Base-by-base conservation (phyloP, 2,113 vertebrate genomes). In the Leptobrachium ailaonicum region DNA sequence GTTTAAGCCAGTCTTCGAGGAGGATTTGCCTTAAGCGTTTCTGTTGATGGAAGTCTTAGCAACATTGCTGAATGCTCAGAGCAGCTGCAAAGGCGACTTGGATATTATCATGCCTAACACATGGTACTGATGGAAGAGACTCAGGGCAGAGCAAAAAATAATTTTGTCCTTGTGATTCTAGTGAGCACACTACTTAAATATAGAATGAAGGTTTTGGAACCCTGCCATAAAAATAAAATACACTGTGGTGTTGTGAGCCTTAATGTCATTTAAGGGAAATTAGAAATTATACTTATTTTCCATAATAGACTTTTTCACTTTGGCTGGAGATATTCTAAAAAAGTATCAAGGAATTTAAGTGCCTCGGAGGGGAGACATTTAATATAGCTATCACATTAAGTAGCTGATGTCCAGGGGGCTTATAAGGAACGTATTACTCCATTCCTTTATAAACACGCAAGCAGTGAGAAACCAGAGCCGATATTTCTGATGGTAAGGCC, bases 31-130 rank as follows among this genome's bases (percentile, higher is more conserved):
- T 66, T 69, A 77, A 68, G 75, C 14, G 10, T n/a, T 77, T 58
- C 42, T 69, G 75, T 77, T 56, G 75, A 77, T 69, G 45, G 60
- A 73, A 79, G 77, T 79, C 62, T 73, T 80, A 73, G 62, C 44
- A 66, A 71, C 60, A 53, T 8, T 80, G 62, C 56, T 73, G 62
- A 73, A 73, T 80, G 77, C 56, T 58, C 47, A 44, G 47, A 73
- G 66, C 71, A 80, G 77, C 77, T 80, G 71, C 45, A 12, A 45
- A 67, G 14, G 62, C 53, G 41, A 14, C 77, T 71, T 41, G 41
- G 70, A 58, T 72, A 73, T 73, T 73, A 73, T 56, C 62, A 71
- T 66, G 69, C 14, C 40, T 77, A 60, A 58, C 76, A 80, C 62
- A 73, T 79, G 75, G 45, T 47, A 41, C 6, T 53, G 7, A 44